These are phyloP conservation scores for Luscinia megarhynchos DNA, from an alignment of 2,797 vertebrate species.

Conservation along the genomic window DNA sequence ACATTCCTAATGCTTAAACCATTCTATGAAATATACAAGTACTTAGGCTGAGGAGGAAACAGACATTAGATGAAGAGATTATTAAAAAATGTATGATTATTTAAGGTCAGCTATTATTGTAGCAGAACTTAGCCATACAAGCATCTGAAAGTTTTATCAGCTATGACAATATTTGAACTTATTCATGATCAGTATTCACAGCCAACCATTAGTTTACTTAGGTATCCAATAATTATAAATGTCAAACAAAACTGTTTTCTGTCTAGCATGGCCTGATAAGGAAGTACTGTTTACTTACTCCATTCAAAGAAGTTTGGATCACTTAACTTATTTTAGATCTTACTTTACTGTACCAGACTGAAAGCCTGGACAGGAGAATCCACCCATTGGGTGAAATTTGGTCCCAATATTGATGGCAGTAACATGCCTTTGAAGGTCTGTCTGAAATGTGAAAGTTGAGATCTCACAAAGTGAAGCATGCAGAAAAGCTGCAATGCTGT, in stretches of 20 bases:
- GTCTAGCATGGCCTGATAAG: neutral
- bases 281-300: neutral
- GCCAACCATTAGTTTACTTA: neutral
- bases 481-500: neutral
- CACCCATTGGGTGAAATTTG: neutral
- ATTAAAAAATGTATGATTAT: neutral
- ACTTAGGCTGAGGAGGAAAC: neutral
- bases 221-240: neutral
- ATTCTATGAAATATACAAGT: neutral
- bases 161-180: constrained; percentile 6
- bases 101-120: neutral
- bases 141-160: neutral
- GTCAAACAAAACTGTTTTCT: constrained; percentile 1
- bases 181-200: neutral
- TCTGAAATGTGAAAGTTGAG: neutral
- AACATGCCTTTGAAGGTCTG: neutral
- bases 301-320: neutral
- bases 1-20: constrained; percentile 20
- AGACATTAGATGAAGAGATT: constrained; percentile 27
- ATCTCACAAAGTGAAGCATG: neutral
- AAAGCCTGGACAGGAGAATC: neutral
- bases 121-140: neutral
- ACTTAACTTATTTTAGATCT: neutral
- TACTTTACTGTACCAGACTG: neutral
- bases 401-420: neutral